phyloP scores from a whole-genome alignment of 2,113 vertebrate genomes.

The Ciconia stormi region DNA sequence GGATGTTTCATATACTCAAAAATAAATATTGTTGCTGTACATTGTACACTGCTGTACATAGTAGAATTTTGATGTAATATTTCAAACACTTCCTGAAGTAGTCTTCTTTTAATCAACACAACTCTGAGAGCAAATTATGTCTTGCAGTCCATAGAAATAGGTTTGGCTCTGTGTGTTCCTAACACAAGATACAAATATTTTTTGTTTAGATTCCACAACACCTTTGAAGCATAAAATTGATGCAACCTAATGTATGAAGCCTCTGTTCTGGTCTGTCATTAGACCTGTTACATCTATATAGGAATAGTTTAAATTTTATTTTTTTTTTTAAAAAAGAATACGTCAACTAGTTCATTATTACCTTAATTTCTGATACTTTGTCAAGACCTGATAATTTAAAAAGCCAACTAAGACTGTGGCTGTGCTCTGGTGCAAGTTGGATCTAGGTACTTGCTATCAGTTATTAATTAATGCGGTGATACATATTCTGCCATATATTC shows the following conservation, averaged over 20 bases:
- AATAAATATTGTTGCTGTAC: not conserved
- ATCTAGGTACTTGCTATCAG: not conserved
- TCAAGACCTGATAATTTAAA: not conserved
- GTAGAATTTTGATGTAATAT: not conserved
- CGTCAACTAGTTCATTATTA: not conserved
- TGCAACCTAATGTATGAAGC: not conserved
- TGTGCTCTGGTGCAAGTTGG: not conserved
- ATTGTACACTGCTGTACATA: not conserved
- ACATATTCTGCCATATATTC: not conserved
- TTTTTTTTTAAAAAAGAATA: not conserved
- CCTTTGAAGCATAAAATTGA: not conserved
- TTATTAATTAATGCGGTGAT: not conserved
- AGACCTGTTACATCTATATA: not conserved
- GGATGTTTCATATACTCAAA: not conserved
- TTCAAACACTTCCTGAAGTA: not conserved
- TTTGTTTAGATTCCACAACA: not conserved
- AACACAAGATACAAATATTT: not conserved
- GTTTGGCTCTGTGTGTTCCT: not conserved
- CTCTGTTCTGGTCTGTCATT: not conserved
- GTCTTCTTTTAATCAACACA: not conserved
- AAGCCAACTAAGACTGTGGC: not conserved
- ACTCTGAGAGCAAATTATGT: not conserved
- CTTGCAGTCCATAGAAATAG: not conserved
- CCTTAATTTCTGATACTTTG: not conserved
- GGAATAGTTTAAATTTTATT: not conserved